Base-by-base conservation (phyloP, 1,140 invertebrate genomes). In the Cydia pomonella region DNA sequence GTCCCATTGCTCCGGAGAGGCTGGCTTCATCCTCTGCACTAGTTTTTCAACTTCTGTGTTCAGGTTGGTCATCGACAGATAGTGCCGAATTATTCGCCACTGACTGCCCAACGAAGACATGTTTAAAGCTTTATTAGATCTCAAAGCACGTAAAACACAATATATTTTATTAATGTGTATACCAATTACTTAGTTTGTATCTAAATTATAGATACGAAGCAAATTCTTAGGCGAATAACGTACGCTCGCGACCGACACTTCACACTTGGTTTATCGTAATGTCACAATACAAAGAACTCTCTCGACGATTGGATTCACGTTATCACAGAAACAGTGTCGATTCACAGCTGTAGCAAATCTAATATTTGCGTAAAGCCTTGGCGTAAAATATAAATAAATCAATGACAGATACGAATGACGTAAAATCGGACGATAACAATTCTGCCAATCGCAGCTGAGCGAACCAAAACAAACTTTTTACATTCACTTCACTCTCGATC, bases 81-180 rank as follows among this genome's bases (percentile, higher is more conserved):
- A 93, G 76, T 93, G 90, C 13, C 91, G 79, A 62, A 93, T 87
- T 21, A 90, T 77, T 13, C 85, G 80, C 91, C 91, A 93, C 79
- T 92, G 91, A 50, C 85, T 83, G 13, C 91, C 91, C 41, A 91
- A 82, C 29, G 90, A 93, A 75, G 91, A 92, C 91, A 93, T 93
- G 73, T 79, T 87, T 38, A 21, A 16, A 63, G 53, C 33, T 64
- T 73, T 12, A 75, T 16, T 23, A 38, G 66, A 21, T 47, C 16
- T 16, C n/a, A 47, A 16, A 5, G 23, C 64, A 33, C 64, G 27
- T n/a, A 33, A 69, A 18, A 69, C 29, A 69, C 29, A 33, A 18
- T 69, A n/a, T 41, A 33, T 13, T 33, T 69, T 69, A n/a, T 69
- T 69, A 38, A 38, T 69, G 33, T 21, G 41, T 18, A 18, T 29